Evolutionary conservation across 2,888 invertebrate species (phyloP).

Genomic region (Aspidapion aeneum): DNA sequence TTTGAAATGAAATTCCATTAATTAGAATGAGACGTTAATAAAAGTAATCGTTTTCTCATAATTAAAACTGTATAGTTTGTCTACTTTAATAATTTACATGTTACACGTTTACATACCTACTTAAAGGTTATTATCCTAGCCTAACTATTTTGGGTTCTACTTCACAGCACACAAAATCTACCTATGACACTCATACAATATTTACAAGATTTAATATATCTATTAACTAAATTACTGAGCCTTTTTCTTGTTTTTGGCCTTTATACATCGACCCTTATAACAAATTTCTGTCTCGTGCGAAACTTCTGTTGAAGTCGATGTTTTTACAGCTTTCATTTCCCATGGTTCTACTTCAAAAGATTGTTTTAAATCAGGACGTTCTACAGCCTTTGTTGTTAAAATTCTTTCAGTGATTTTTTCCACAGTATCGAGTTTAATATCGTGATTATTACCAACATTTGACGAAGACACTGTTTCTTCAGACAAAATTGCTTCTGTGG

Average conservation of each 20-base stretch:
- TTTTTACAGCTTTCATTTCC: slow-evolving; percentile 60
- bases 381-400: slow-evolving; percentile 42
- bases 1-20: neutral
- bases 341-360: slow-evolving; percentile 45
- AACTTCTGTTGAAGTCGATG: slow-evolving; percentile 77
- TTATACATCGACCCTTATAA: slow-evolving; percentile 80
- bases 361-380: slow-evolving; percentile 33
- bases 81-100: no score
- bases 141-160: no score
- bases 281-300: slow-evolving; percentile 88
- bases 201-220: neutral
- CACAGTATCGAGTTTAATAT: slow-evolving; percentile 8
- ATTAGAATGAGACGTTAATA: neutral
- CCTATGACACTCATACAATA: neutral
- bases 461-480: slow-evolving; percentile 8
- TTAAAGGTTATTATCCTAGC: no score
- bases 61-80: no score
- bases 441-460: neutral
- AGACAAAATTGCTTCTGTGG: slow-evolving; percentile 24
- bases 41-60: no score
- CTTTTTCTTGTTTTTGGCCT: slow-evolving; percentile 47
- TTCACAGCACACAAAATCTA: neutral
- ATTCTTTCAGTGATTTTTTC: slow-evolving; percentile 16
- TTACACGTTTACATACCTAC: no score
- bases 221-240: neutral